Evolutionary conservation across 2,113 vertebrate species (phyloP).

Genomic region (Camelus bactrianus): DNA sequence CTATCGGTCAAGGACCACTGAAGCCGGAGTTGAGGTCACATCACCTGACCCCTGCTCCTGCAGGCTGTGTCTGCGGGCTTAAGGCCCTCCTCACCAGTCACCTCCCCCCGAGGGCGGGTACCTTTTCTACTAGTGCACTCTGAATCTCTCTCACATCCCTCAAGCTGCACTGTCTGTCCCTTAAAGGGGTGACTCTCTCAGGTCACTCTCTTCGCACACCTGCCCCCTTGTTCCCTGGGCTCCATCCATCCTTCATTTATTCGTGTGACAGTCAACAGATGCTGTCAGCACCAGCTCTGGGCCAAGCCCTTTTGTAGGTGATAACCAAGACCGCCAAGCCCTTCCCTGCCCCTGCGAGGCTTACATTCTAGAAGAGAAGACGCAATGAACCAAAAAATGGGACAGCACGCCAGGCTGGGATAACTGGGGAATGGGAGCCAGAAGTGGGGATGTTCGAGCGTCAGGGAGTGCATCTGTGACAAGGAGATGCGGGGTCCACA

Average conservation of each 20-base stretch:
- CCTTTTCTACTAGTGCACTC: accelerated
- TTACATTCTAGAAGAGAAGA: neutral
- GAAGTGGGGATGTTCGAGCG: accelerated
- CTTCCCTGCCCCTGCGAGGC: neutral
- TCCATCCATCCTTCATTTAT: neutral
- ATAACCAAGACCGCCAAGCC: no score
- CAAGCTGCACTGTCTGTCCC: neutral
- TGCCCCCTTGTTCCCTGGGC: neutral
- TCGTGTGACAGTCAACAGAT: accelerated
- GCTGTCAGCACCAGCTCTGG: accelerated
- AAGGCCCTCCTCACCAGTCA: neutral
- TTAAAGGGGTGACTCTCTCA: neutral
- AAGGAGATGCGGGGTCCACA: accelerated
- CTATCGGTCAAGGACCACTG: neutral
- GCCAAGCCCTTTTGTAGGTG: neutral
- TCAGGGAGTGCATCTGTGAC: accelerated
- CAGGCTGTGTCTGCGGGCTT: neutral
- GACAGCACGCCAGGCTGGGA: neutral
- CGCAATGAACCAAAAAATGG: accelerated
- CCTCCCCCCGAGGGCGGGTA: neutral
- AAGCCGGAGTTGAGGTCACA: neutral
- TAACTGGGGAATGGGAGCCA: accelerated
- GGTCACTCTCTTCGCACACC: accelerated
- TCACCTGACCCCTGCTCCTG: neutral
- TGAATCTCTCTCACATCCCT: neutral